phyloP scores from a whole-genome alignment of 2,797 vertebrate species.

The Gila robusta region DNA sequence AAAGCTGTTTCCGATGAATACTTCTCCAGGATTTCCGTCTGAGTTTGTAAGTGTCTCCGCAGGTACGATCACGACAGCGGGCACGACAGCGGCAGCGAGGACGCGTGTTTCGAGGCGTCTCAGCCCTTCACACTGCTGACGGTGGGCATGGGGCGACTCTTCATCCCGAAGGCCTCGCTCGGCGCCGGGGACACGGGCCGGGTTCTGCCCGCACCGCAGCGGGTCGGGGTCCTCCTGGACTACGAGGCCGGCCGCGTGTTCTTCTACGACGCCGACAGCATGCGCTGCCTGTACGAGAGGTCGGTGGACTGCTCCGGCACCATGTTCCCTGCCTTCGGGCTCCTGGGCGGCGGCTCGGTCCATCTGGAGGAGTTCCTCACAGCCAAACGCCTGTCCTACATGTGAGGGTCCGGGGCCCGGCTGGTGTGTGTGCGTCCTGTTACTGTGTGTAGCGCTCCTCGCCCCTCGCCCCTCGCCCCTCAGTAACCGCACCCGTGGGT shows the following conservation, averaged over 20 bases:
- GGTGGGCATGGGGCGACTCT: constrained; percentile 93
- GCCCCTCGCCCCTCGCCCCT: constrained; percentile 31
- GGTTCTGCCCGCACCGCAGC: constrained; percentile 87
- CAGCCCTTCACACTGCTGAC: constrained; percentile 94
- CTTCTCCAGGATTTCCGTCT: no score
- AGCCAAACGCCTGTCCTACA: constrained; percentile 81
- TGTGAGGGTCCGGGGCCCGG: constrained; percentile 57
- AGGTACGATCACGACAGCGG: constrained; percentile 98
- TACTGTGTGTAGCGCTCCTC: constrained; percentile 37
- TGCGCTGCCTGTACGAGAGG: constrained; percentile 95
- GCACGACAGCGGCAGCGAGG: constrained; percentile 97
- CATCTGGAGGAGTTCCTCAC: constrained; percentile 88
- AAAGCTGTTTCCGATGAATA: no score
- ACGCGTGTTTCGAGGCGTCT: constrained; percentile 87
- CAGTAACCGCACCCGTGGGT: neutral
- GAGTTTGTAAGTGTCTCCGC: neutral
- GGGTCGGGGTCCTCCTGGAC: constrained; percentile 90
- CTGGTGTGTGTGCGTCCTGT: neutral
- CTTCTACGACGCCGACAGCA: constrained; percentile 89
- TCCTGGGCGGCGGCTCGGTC: constrained; percentile 91
- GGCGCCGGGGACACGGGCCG: constrained; percentile 62
- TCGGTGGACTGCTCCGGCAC: constrained; percentile 92
- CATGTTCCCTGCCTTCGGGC: constrained; percentile 94
- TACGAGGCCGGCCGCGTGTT: constrained; percentile 88
- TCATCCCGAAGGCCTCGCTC: constrained; percentile 86